Percentiles rank a stretch among this genome's conserved stretches.
phyloP scores from a whole-genome alignment of 2,888 invertebrate genomes.

The Asteroscopus sphinx region DNA sequence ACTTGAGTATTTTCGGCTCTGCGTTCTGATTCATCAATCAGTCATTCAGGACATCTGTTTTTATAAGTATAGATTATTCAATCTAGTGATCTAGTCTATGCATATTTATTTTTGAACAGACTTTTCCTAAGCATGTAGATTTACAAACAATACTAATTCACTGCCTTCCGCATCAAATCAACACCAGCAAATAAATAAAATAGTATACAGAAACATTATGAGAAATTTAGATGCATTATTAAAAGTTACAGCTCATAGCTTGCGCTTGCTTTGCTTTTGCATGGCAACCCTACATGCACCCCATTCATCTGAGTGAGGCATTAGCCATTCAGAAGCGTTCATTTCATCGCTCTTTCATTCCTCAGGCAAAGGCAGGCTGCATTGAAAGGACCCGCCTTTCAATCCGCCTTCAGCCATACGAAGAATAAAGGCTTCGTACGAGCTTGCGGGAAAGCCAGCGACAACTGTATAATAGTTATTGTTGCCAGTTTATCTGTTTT shows the following conservation, averaged over 20 bases:
- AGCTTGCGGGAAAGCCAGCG: constrained; percentile 34
- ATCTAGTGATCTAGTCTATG: too few species aligned
- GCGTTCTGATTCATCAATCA: too few species aligned
- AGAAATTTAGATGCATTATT: constrained; percentile 10
- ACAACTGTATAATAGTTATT: constrained; percentile 51
- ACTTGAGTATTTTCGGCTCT: too few species aligned
- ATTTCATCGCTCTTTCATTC: constrained; percentile 69
- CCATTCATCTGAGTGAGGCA: constrained; percentile 66
- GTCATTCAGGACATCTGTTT: too few species aligned
- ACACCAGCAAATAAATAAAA: constrained; percentile 1
- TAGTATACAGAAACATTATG: background rate
- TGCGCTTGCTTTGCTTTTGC: constrained; percentile 16
- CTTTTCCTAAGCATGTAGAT: too few species aligned
- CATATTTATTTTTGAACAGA: too few species aligned
- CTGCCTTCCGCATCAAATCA: background rate
- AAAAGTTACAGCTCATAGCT: constrained; percentile 2
- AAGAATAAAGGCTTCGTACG: constrained; percentile 42
- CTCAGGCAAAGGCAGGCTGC: constrained; percentile 57
- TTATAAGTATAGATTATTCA: too few species aligned
- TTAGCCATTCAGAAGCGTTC: constrained; percentile 72
- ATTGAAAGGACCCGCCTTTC: constrained; percentile 69
- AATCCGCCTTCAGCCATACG: constrained; percentile 41
- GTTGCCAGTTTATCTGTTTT: constrained; percentile 53
- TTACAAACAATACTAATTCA: background rate
- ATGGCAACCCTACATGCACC: constrained; percentile 43